These are phyloP conservation scores for Bembecia ichneumoniformis DNA, from an alignment of 2,888 invertebrate genomes.

Conservation along the genomic window DNA sequence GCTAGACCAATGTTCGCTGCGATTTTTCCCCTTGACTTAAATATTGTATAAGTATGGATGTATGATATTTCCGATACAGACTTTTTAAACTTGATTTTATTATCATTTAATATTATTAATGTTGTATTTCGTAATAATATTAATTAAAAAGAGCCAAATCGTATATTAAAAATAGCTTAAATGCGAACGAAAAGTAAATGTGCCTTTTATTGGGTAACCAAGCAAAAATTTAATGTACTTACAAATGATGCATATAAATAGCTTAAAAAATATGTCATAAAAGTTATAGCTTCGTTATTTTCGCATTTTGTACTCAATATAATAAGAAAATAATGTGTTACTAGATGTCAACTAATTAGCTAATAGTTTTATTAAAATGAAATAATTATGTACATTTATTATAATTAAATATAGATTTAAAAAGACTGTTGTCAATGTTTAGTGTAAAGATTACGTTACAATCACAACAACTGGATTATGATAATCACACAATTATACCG, in stretches of 20 bases:
- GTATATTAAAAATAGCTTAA: background rate
- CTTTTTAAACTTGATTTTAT: too few species aligned
- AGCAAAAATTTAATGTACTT: conserved; percentile 23
- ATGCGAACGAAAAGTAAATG: conserved; percentile 14
- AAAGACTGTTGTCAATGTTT: conserved; percentile 48
- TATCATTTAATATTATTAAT: too few species aligned
- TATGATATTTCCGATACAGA: too few species aligned
- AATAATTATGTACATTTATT: background rate
- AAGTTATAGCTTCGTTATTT: background rate
- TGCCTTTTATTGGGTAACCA: conserved; percentile 42
- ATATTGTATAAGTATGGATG: too few species aligned
- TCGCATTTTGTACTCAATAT: background rate
- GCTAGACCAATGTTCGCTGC: too few species aligned
- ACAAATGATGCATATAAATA: conserved; percentile 12
- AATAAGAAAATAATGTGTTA: background rate
- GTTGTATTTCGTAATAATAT: too few species aligned
- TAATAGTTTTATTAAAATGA: background rate
- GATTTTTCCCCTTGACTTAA: too few species aligned
- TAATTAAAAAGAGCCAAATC: background rate
- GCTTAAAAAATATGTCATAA: background rate
- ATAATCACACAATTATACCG: background rate
- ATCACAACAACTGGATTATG: conserved; percentile 8
- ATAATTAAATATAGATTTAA: conserved; percentile 19
- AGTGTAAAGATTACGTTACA: conserved; percentile 31
- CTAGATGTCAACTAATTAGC: background rate